Base-by-base conservation (phyloP, 2,797 vertebrate species). In the Coregonus sp. region DNA sequence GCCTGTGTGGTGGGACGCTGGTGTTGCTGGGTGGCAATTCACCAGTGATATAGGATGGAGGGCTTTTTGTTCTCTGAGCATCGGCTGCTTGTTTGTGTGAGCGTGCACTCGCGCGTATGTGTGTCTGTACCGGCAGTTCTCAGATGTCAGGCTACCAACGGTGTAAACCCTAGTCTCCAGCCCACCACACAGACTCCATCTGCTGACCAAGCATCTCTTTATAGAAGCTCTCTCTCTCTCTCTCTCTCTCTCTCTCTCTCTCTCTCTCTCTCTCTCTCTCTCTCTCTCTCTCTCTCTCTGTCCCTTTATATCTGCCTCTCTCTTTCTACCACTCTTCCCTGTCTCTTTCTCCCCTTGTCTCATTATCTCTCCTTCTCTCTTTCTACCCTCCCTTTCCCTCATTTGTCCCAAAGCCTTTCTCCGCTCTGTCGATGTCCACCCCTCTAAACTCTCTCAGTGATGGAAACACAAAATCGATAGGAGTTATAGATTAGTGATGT, bases 131-230 rank as follows among this genome's bases (percentile, higher is more conserved):
- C 66, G 76, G 67, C 63, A 18, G 54, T 35, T 89, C 75, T 85
- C 76, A 73, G 35, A 78, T 82, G 73, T 80, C 82, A 75, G 76
- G 75, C 69, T 47, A 76, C 31, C 63, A 59, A 80, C 78, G 73
- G n/a, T 72, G 67, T 33, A 66, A 71, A 82, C 76, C 78, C 78
- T 87, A 69, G 75, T 83, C 79, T 81, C 82, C 40, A 76, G 51
- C 84, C 65, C 52, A 76, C 73, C 65, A 31, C 78, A 71, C 54
- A 79, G 52, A 70, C 40, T 16, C 82, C 74, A 77, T 86, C 73
- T 86, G 84, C 84, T 87, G 80, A 88, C 74, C 50, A 11, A 78
- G 80, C 84, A 80, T 75, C 75, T 89, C 85, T 83, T 63, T 74
- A 52, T 40, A 82, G 61, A 78, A 52, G 81, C 74, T 77, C 25